A percentile compares a stretch with the other conserved stretches of the same genome.
These are phyloP conservation scores for Zonotrichia leucophrys DNA, from an alignment of 2,113 vertebrate genomes.

Conservation along the genomic window DNA sequence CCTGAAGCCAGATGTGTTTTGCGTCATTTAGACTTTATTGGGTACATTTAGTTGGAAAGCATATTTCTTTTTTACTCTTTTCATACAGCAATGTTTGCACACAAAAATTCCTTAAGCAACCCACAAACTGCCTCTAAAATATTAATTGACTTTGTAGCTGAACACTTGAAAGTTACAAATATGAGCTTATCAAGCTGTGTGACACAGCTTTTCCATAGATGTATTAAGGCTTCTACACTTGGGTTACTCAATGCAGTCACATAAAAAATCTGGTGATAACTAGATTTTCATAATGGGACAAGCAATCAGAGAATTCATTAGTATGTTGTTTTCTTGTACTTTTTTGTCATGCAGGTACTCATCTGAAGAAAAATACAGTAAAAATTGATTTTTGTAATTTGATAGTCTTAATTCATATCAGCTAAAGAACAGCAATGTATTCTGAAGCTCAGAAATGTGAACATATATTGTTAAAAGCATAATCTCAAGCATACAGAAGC, in stretches of 20 bases:
- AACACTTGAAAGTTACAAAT: not conserved
- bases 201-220: not conserved
- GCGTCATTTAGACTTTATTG: conserved; percentile 18
- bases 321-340: not conserved
- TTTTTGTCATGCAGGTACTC: not conserved
- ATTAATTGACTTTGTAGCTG: not conserved
- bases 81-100: not conserved
- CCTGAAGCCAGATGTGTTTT: conserved; percentile 54
- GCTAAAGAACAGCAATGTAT: not conserved
- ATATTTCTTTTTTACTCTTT: not conserved
- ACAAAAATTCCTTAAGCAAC: conserved; percentile 6
- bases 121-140: not conserved
- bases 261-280: not conserved
- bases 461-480: not conserved
- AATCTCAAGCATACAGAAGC: not conserved
- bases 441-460: not conserved
- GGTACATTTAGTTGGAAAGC: conserved; percentile 18
- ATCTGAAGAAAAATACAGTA: not conserved
- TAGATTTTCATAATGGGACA: not conserved
- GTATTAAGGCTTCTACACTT: not conserved
- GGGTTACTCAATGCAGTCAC: not conserved
- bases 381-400: not conserved
- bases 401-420: not conserved
- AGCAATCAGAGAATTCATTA: not conserved
- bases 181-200: not conserved